Evolutionary conservation across 2,888 invertebrate species (phyloP).

Genomic region (Anthophora plumipes): DNA sequence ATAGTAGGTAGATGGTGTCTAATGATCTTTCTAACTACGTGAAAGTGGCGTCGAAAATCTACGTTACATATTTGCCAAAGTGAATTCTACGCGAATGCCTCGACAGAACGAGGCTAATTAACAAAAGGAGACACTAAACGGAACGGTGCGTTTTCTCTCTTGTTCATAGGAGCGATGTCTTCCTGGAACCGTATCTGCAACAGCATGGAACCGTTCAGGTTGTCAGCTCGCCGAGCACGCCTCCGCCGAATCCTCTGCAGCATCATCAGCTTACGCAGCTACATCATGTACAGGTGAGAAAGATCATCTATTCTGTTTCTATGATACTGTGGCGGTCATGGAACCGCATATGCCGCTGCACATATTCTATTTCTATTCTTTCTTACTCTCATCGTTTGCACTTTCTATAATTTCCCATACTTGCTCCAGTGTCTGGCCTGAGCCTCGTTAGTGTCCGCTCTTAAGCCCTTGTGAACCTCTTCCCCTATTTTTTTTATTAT

Average conservation of each 20-base stretch:
- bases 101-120: constrained; percentile 25
- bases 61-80: constrained; percentile 16
- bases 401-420: too few relatives aligned
- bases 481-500: too few relatives aligned
- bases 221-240: constrained; percentile 82
- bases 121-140: constrained; percentile 41
- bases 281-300: constrained; percentile 85
- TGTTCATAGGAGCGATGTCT: constrained; percentile 90
- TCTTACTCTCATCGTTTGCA: too few relatives aligned
- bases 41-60: constrained; percentile 22
- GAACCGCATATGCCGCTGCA: too few relatives aligned
- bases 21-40: background rate
- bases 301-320: background rate
- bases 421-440: too few relatives aligned
- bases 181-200: constrained; percentile 91
- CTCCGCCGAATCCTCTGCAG: constrained; percentile 82
- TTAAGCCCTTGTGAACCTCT: too few relatives aligned
- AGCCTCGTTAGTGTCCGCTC: too few relatives aligned
- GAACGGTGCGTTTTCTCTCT: constrained; percentile 48
- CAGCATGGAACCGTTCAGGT: constrained; percentile 82
- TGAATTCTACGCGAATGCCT: background rate
- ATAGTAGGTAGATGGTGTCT: background rate
- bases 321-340: background rate
- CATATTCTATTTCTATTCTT: too few relatives aligned
- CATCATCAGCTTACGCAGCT: constrained; percentile 86